Evolutionary conservation across 1,140 invertebrate genomes (phyloP), one percentile per base, ranked within the genome.

Genomic region (Lordiphosa mommai): DNA sequence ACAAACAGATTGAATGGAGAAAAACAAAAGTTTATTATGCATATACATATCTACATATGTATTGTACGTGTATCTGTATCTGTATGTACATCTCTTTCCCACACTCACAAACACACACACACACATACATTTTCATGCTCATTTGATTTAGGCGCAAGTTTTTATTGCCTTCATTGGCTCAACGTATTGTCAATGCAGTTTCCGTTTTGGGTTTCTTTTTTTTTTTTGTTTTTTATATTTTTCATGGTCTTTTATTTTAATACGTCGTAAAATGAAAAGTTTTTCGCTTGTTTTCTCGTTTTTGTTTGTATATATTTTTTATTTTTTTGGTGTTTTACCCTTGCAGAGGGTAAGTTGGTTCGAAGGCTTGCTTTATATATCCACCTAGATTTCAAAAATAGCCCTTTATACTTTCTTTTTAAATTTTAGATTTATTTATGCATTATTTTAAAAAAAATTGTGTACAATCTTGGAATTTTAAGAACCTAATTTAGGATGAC

Each of bases 261-360:
- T 79, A 76, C 52, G 38, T 82, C 76, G 57, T 80, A 79, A 80
- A 79, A 70, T 61, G 59, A 53, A 79, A 72, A 73, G 46, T 66
- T 76, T 71, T 52, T 38, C 52, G 30, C 13, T 34, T 20, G 40
- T 53, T 59, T 44, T 37, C 29, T 52, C 30, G 23, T 46, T 48
- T 48, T 20, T 40, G 46, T 17, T 52, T 27, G 32, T 46, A 37
- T 27, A 23, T 51, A 51, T 44, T 10, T 40, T 48, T 36, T 57
- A 12, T 16, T 17, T 29, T 23, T 32, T 17, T 32, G 33, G 40
- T 16, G 29, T 48, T 29, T 37, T 12, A 33, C 36, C 43, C 4
- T 71, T 56, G 38, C 61, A 59, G 49, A 58, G 61, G 61, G 57
- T 55, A 46, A 57, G 32, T 33, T 51, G 34, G 46, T 56, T 47